Evolutionary conservation across 2,113 vertebrate species (phyloP).

Genomic region (Pteruthius melanotis): DNA sequence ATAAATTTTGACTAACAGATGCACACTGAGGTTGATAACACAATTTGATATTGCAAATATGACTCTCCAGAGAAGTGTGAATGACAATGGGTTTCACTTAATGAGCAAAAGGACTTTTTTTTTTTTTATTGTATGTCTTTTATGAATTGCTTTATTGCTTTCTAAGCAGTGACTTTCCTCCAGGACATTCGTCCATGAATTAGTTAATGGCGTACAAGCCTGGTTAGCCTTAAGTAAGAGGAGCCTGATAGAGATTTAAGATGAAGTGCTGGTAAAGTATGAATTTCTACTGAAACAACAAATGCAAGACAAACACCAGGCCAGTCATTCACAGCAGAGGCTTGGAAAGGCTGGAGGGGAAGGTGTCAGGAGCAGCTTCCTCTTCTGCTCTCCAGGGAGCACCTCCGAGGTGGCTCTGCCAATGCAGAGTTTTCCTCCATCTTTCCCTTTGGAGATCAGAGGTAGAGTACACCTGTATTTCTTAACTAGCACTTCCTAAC

Average conservation of each 20-base stretch:
- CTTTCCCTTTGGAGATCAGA: neutral
- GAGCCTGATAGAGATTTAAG: neutral
- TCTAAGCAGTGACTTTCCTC: neutral
- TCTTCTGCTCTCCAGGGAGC: neutral
- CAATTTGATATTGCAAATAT: neutral
- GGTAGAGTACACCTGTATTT: neutral
- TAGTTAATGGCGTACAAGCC: neutral
- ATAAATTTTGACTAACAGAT: constrained; percentile 1
- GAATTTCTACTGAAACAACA: neutral
- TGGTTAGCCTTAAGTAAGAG: neutral
- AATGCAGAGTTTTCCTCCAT: neutral
- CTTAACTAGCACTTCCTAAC: neutral
- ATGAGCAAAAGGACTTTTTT: neutral
- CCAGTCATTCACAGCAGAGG: neutral
- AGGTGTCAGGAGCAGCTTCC: neutral
- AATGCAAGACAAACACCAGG: neutral
- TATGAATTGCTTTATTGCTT: neutral
- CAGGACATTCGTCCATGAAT: neutral
- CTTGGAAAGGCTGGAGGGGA: neutral
- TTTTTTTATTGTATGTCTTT: neutral
- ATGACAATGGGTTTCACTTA: neutral
- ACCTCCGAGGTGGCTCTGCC: neutral
- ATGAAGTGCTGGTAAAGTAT: neutral
- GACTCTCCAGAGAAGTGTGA: constrained; percentile 14
- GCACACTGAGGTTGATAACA: neutral